Evolutionary conservation across 2,797 vertebrate species (phyloP), one percentile per base, ranked within the genome.

Genomic region (Neomorphus geoffroyi): DNA sequence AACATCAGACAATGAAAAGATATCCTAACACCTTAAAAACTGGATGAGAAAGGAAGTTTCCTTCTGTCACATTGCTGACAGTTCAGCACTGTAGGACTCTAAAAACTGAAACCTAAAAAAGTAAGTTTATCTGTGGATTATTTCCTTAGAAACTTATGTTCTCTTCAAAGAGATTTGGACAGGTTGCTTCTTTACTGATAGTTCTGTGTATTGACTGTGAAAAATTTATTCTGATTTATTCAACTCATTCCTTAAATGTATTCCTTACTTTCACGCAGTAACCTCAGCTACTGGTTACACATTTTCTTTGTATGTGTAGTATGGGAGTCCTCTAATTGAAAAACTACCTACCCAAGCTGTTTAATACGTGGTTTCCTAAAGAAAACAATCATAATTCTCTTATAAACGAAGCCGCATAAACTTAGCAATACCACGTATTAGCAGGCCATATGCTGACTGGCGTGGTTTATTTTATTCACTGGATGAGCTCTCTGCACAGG

Each of bases 171-270:
- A 87, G 61, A 77, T 78, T 60, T 85, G 45, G 28, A 91, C 45
- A 67, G 2, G 21, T 86, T 89, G 17, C 19, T 57, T 85, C 81
- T 93, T 92, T 80, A 64, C 27, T 61, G 27, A 66, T 64, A 72
- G 37, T 83, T 80, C 51, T 69, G n/a, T 92, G 83, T 87, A 96
- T 19, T 91, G 67, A 65, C 67, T 62, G 23, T 69, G 83, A 92
- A 90, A 90, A 88, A 87, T 78, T 80, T 80, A 79, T 85, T 37
- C 37, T 85, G 53, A 14, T 92, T 93, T 91, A 92, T 21, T 88
- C 65, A 89, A 24, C 15, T 88, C 84, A 78, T 91, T 90, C 77
- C 39, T 83, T 72, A 65, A 94, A 84, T 35, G 2, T 54, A 66
- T 94, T 94, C 50, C 33, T 62, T 54, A 27, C n/a, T 81, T 80